phyloP scores from a whole-genome alignment of 2,888 invertebrate genomes.

The Ethmia dodecea region DNA sequence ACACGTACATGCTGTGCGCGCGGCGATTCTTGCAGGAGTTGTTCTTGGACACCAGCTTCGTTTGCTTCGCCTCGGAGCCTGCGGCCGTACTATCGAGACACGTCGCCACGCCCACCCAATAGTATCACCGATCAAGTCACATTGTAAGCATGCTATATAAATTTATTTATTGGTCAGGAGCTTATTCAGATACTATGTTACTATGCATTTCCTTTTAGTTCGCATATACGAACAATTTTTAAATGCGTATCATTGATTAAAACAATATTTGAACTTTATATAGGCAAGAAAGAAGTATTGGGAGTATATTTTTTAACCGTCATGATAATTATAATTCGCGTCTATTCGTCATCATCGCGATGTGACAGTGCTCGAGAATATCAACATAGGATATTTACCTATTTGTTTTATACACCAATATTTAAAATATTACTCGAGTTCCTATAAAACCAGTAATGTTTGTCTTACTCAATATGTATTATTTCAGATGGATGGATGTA shows the following conservation, averaged over 20 bases:
- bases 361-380: too few species aligned
- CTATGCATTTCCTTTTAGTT: not conserved
- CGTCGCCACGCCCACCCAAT: conserved; percentile 12
- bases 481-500: too few species aligned
- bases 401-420: too few species aligned
- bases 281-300: too few species aligned
- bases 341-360: too few species aligned
- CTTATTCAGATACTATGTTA: not conserved
- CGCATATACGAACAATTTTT: not conserved
- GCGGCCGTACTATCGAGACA: conserved; percentile 60
- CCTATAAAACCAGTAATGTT: too few species aligned
- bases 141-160: not conserved
- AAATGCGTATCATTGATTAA: not conserved
- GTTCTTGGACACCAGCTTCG: conserved; percentile 90
- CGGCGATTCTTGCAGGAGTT: conserved; percentile 95
- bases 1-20: conserved; percentile 89
- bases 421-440: too few species aligned
- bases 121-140: not conserved
- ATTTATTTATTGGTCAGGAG: not conserved
- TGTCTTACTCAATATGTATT: too few species aligned
- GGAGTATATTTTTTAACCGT: too few species aligned
- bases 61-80: conserved; percentile 76
- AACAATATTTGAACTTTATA: not conserved
- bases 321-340: too few species aligned
- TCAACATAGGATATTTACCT: too few species aligned